Evolutionary conservation across 2,888 invertebrate genomes (phyloP).

Genomic region (Himalopsyche anomala): DNA sequence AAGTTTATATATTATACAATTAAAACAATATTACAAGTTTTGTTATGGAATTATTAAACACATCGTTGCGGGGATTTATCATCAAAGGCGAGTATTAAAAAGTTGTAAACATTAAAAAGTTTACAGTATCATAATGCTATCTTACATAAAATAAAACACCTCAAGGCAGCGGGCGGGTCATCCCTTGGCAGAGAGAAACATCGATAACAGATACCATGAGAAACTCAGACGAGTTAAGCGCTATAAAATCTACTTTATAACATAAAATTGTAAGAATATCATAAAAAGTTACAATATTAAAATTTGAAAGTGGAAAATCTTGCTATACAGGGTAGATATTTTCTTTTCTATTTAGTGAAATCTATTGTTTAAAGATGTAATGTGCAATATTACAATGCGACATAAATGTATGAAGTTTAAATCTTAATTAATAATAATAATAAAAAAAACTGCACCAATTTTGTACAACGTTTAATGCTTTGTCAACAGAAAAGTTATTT

Average conservation of each 20-base stretch:
- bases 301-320: neutral
- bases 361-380: too few relatives aligned
- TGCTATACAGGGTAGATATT: neutral
- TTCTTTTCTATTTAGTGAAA: neutral
- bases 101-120: constrained; percentile 15
- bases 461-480: too few relatives aligned
- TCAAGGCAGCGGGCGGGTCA: neutral
- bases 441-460: too few relatives aligned
- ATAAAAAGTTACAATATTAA: neutral
- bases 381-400: too few relatives aligned
- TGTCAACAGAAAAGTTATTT: too few relatives aligned
- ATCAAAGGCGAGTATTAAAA: constrained; percentile 24
- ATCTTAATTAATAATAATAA: too few relatives aligned
- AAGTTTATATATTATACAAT: too few relatives aligned
- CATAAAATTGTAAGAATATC: neutral
- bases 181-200: neutral
- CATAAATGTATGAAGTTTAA: too few relatives aligned
- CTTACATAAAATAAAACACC: neutral
- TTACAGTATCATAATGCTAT: constrained; percentile 12
- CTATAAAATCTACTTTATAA: constrained; percentile 1
- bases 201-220: constrained; percentile 4
- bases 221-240: neutral
- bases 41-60: constrained; percentile 4
- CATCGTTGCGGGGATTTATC: constrained; percentile 20
- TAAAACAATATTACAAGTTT: neutral